phyloP scores from a whole-genome alignment of 2,888 invertebrate genomes.

The Agonum fuliginosum region DNA sequence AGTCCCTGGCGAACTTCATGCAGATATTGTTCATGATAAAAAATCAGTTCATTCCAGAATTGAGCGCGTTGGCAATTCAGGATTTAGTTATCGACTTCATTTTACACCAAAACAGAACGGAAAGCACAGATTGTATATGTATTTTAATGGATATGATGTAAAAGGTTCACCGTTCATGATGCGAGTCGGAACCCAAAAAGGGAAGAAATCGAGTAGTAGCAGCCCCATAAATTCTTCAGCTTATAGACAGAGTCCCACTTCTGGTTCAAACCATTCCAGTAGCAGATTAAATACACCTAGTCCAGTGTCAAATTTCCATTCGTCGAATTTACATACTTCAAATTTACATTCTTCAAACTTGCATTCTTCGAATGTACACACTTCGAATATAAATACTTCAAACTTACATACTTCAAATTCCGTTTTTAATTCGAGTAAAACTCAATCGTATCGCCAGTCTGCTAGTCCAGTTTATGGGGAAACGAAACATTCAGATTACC shows the following conservation, averaged over 20 bases:
- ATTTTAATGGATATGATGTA: slow-evolving; percentile 92
- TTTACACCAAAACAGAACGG: slow-evolving; percentile 87
- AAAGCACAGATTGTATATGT: slow-evolving; percentile 90
- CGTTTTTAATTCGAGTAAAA: slow-evolving; percentile 58
- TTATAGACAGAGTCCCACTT: slow-evolving; percentile 70
- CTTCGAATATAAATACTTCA: slow-evolving; percentile 49
- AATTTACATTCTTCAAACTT: slow-evolving; percentile 61
- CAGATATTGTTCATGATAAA: slow-evolving; percentile 94
- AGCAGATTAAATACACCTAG: slow-evolving; percentile 68
- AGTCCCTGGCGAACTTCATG: slow-evolving; percentile 89
- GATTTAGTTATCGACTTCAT: slow-evolving; percentile 81
- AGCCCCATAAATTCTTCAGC: slow-evolving; percentile 68
- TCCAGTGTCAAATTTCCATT: slow-evolving; percentile 64
- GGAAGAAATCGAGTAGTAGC: slow-evolving; percentile 76
- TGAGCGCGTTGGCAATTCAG: slow-evolving; percentile 84
- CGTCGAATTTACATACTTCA: slow-evolving; percentile 61
- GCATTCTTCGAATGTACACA: slow-evolving; percentile 62
- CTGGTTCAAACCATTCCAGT: slow-evolving; percentile 61
- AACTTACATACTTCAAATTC: slow-evolving; percentile 60
- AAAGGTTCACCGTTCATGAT: slow-evolving; percentile 92
- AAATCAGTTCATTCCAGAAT: slow-evolving; percentile 88
- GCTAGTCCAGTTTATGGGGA: slow-evolving; percentile 65
- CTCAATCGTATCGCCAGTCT: slow-evolving; percentile 56
- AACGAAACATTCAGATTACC: slow-evolving; percentile 66
- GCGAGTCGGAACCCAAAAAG: slow-evolving; percentile 85